Percentiles rank a stretch among this genome's conserved stretches.
Evolutionary conservation across 2,113 vertebrate species (phyloP).

Genomic region (Podarcis muralis): DNA sequence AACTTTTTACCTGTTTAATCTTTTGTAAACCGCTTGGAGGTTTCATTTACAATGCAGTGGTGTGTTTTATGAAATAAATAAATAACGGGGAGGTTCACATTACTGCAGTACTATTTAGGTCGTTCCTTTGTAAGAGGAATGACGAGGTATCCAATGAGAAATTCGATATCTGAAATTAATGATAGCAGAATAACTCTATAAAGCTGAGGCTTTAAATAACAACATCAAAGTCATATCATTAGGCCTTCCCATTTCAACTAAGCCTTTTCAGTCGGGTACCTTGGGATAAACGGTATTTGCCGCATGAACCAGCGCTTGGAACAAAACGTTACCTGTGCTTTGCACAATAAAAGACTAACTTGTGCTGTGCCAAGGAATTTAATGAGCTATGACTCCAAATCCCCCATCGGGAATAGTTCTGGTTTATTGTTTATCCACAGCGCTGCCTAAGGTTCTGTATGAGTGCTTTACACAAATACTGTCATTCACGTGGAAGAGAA

Average conservation of each 20-base stretch:
- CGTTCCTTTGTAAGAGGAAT: background rate
- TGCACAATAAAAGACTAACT: constrained; percentile 38
- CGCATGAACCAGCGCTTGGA: constrained; percentile 25
- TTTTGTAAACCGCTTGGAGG: no score
- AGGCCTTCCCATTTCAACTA: background rate
- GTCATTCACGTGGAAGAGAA: constrained; percentile 41
- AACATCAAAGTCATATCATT: background rate
- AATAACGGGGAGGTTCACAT: background rate
- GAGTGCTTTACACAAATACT: constrained; percentile 34
- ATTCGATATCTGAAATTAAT: constrained; percentile 24
- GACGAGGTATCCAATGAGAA: background rate
- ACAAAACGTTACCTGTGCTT: constrained; percentile 28
- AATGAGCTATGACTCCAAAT: constrained; percentile 62
- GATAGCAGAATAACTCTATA: constrained; percentile 22
- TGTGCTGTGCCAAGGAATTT: constrained; percentile 44
- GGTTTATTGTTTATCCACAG: constrained; percentile 51
- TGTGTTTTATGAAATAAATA: no score
- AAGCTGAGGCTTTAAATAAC: constrained; percentile 7
- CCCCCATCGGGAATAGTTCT: constrained; percentile 44
- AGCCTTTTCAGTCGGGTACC: constrained; percentile 7
- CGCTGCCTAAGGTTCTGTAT: background rate
- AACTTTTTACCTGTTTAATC: no score
- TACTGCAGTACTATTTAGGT: background rate
- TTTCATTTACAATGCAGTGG: no score
- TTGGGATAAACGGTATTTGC: background rate